Percentiles rank a stretch among this genome's conserved stretches.
These are phyloP conservation scores for Adoxophyes honmai DNA, from an alignment of 1,140 invertebrate genomes.

Conservation along the genomic window DNA sequence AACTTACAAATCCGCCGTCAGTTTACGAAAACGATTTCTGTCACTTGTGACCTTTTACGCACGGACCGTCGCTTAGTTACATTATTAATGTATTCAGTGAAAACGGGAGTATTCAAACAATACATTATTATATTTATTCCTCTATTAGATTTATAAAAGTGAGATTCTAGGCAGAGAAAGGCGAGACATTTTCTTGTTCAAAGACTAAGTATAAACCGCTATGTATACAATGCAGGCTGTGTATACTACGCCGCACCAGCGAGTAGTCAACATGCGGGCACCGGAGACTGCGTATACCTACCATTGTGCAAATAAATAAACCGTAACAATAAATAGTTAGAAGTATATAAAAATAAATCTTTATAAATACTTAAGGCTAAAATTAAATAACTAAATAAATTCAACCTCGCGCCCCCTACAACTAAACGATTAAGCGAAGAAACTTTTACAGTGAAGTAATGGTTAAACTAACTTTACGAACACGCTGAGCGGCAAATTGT, in stretches of 20 bases:
- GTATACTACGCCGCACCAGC: background rate
- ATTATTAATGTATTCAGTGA: background rate
- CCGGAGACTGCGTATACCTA: constrained; percentile 36
- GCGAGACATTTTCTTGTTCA: background rate
- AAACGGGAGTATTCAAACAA: background rate
- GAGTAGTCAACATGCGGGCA: constrained; percentile 33
- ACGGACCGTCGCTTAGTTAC: background rate
- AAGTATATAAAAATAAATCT: constrained; percentile 72
- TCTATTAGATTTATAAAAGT: constrained; percentile 6
- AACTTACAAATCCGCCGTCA: background rate
- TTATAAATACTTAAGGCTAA: constrained; percentile 69
- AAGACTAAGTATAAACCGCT: constrained; percentile 15
- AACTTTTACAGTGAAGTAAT: constrained; percentile 18
- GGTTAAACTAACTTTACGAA: background rate
- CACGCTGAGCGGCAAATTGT: background rate
- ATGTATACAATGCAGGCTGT: background rate
- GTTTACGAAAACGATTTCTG: background rate
- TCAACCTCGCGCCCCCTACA: constrained; percentile 25
- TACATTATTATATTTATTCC: constrained; percentile 14
- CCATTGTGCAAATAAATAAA: constrained; percentile 58
- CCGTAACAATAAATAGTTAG: constrained; percentile 68
- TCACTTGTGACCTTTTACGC: background rate
- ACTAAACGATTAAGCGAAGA: constrained; percentile 25
- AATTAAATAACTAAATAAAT: constrained; percentile 46
- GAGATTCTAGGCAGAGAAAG: constrained; percentile 11